Conservation (phyloP, 2,113 vertebrate species). For the Sula dactylatra region DNA sequence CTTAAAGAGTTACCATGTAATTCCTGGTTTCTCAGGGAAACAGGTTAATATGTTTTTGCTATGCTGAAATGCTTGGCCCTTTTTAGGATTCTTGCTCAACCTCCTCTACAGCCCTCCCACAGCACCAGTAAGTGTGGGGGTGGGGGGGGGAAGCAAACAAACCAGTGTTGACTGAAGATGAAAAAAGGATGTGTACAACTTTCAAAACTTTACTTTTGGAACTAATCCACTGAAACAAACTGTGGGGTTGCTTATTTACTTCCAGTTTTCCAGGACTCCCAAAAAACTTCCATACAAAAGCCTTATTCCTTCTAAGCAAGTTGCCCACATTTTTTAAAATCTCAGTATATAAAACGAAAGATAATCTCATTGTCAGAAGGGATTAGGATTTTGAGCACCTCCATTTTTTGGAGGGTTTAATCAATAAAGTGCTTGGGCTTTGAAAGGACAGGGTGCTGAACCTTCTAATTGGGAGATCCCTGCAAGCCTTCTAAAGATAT, state of each 20-base stretch:
- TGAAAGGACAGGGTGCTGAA: neutral
- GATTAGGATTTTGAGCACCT: neutral
- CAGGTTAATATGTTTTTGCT: neutral
- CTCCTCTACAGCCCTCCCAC: neutral
- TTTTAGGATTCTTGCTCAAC: neutral
- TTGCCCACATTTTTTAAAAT: neutral
- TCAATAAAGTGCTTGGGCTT: neutral
- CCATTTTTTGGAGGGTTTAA: neutral
- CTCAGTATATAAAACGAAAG: neutral
- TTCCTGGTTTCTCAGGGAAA: neutral
- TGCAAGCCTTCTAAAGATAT: neutral
- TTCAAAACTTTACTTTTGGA: neutral
- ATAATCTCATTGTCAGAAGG: neutral
- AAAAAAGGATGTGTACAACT: neutral
- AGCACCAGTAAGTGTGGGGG: neutral
- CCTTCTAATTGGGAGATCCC: neutral
- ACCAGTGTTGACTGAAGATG: neutral
- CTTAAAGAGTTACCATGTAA: neutral
- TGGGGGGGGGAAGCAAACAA: neutral
- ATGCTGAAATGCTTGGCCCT: neutral
- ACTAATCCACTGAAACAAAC: neutral
- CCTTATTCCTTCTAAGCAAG: neutral
- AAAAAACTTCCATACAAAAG: neutral
- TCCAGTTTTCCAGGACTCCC: neutral
- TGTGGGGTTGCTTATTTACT: neutral